phyloP scores from a whole-genome alignment of 2,797 vertebrate species.

The Rhinophrynus dorsalis region DNA sequence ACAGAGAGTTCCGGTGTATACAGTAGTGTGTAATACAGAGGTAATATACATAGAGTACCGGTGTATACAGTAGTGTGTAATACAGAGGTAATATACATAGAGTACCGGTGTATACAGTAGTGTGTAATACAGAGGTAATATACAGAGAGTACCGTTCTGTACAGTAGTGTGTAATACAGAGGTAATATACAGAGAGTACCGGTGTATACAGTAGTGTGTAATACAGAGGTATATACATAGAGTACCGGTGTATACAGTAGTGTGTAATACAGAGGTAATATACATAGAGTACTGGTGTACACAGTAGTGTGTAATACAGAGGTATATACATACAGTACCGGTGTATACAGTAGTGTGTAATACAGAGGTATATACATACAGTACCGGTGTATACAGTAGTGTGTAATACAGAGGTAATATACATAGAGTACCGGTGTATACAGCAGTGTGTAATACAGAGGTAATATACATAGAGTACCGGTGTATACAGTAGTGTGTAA shows the following conservation, averaged over 20 bases:
- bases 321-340: no score
- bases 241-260: background rate
- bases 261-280: background rate
- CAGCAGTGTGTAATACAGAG: background rate
- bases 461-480: no score
- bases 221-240: background rate
- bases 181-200: background rate
- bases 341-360: background rate
- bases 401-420: background rate
- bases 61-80: no score
- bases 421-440: background rate
- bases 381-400: background rate
- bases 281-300: background rate
- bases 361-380: background rate
- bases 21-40: no score
- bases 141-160: no score
- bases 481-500: background rate
- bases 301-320: background rate
- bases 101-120: no score
- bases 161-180: no score
- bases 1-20: no score
- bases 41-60: no score
- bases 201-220: background rate
- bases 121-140: no score
- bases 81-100: no score